Percentiles rank a stretch among this genome's conserved stretches.
Conservation (phyloP, 1,140 invertebrate genomes). For the Nasonia vitripennis region DNA sequence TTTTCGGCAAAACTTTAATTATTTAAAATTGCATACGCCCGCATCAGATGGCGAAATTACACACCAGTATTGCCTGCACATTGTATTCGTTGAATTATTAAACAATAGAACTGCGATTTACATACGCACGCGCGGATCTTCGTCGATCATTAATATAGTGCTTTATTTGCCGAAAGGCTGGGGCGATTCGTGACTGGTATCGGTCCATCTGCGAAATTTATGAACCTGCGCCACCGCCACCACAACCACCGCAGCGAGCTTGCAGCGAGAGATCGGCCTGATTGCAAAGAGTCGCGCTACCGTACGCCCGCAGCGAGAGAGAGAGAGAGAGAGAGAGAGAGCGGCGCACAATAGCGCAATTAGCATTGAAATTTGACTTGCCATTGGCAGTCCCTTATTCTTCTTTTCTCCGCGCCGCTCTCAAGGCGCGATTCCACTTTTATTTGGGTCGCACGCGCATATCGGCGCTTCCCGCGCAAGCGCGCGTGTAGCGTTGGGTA, state of each 20-base stretch:
- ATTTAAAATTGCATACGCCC: no score
- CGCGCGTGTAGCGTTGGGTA: neutral
- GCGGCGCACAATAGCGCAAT: conserved; percentile 50
- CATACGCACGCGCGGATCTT: neutral
- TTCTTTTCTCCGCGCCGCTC: neutral
- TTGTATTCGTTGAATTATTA: neutral
- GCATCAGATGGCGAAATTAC: no score
- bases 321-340: neutral
- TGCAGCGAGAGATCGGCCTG: conserved; percentile 41
- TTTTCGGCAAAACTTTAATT: no score
- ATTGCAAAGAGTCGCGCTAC: conserved; percentile 39
- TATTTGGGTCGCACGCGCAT: conserved; percentile 21
- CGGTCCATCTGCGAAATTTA: conserved; percentile 15
- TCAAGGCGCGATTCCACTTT: conserved; percentile 18
- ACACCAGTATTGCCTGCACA: no score
- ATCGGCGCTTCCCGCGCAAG: no score
- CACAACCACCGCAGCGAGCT: conserved; percentile 1
- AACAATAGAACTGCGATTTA: neutral
- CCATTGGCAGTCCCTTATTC: conserved; percentile 44
- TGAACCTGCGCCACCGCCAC: neutral
- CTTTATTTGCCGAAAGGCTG: neutral
- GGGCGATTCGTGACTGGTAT: conserved; percentile 5
- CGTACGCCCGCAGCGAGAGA: neutral
- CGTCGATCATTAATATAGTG: neutral
- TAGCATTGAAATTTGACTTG: conserved; percentile 47